phyloP scores from a whole-genome alignment of 2,888 invertebrate genomes.

The Stenchaetothrips biformis region DNA sequence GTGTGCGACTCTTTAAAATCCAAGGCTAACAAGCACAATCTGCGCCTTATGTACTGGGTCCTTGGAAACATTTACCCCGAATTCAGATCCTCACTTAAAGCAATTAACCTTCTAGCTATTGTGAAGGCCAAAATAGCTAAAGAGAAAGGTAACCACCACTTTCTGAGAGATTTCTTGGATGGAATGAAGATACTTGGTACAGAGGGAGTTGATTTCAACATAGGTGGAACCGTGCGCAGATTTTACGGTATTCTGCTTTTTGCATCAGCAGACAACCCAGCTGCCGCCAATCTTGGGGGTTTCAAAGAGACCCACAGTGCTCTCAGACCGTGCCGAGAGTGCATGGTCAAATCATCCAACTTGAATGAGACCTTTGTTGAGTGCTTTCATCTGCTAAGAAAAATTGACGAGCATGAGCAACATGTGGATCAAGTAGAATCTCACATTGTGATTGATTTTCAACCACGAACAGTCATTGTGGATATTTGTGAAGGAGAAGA shows the following conservation, averaged over 20 bases:
- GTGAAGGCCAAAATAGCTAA: not conserved
- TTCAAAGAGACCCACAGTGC: not conserved
- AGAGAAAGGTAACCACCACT: not conserved
- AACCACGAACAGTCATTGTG: no score
- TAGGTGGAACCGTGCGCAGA: not conserved
- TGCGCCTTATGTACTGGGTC: not conserved
- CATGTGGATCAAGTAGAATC: not conserved
- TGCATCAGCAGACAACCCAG: not conserved
- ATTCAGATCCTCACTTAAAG: not conserved
- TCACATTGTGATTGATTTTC: no score
- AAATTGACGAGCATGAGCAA: not conserved
- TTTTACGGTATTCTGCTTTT: not conserved
- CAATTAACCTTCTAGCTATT: not conserved
- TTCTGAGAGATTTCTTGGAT: not conserved
- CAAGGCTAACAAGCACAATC: not conserved
- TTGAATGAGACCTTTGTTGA: not conserved
- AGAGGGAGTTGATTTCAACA: not conserved
- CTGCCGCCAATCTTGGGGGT: not conserved
- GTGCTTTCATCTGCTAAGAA: not conserved
- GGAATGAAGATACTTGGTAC: not conserved
- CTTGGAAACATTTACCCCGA: not conserved
- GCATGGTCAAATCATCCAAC: not conserved
- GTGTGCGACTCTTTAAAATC: not conserved
- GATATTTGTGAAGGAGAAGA: not conserved
- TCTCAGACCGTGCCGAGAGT: not conserved